Evolutionary conservation across 1,140 invertebrate genomes (phyloP), one percentile per base, ranked within the genome.

Genomic region (Drosophila burlai): DNA sequence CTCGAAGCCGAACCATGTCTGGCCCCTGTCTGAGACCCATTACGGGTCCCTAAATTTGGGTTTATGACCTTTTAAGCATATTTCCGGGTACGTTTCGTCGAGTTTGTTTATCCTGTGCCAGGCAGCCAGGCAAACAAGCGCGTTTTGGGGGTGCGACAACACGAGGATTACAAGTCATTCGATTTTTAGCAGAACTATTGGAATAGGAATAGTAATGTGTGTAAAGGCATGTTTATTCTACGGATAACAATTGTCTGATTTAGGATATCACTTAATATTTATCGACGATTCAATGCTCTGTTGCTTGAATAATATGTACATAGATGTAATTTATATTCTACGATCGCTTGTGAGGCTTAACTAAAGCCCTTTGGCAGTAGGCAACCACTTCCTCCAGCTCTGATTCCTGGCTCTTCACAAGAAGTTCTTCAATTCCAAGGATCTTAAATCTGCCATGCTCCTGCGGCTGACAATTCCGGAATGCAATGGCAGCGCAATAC

Each of bases 401-500:
- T 83, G 94, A 94, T 46, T 91, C 50, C 34, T 21, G 50, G 21
- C 46, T 80, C 18, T 46, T 40, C 6, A 68, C 75, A 13, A 96
- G 93, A 26, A 97, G 90, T 34, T 95, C 92, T 49, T 95, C 89
- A 86, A 95, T 95, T 79, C 91, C 49, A 95, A 85, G 66, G 93
- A 93, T 66, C 90, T 81, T 92, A 94, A 96, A 62, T 58, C 55
- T 81, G 5, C 57, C 71, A 15, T 71, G 57, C 21, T 76, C 60
- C 7, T 78, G 58, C 11, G 83, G 81, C 54, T 69, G 49, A 45
- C 71, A 86, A 54, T 93, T 91, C 21, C 87, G 69, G 57, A 95
- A 92, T 40, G 97, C 97, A 15, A 99, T 96, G 49, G 96, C 95
- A 31, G 98, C 96, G 93, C 96, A 96, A 93, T 99, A 97, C 46